Evolutionary conservation across 2,888 invertebrate species (phyloP).

Genomic region (Synanthedon vespiformis): DNA sequence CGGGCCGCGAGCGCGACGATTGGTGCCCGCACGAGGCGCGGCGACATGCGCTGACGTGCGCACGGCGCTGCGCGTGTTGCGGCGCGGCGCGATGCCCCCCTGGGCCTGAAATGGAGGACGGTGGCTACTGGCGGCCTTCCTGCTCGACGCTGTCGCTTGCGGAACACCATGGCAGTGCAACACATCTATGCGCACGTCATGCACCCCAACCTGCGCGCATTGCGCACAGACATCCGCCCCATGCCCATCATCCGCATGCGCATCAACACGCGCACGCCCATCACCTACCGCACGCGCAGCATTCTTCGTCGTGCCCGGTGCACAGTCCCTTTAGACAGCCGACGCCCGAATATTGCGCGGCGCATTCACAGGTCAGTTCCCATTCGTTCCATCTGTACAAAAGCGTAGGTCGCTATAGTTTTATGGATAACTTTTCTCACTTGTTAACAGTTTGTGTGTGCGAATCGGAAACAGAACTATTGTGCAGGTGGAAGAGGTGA

Average conservation of each 20-base stretch:
- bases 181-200: slow-evolving; percentile 59
- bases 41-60: slow-evolving; percentile 67
- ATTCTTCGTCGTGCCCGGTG: slow-evolving; percentile 75
- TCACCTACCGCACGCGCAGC: slow-evolving; percentile 59
- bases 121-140: slow-evolving; percentile 64
- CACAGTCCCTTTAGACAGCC: slow-evolving; percentile 80
- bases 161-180: slow-evolving; percentile 61
- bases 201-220: slow-evolving; percentile 48
- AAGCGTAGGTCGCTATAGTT: not conserved
- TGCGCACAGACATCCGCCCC: slow-evolving; percentile 52
- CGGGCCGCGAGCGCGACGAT: slow-evolving; percentile 67
- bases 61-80: slow-evolving; percentile 66
- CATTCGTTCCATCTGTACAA: not conserved
- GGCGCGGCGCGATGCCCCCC: slow-evolving; percentile 66
- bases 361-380: slow-evolving; percentile 54
- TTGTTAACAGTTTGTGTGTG: not conserved
- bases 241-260: slow-evolving; percentile 34
- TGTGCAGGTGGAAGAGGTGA: slow-evolving; percentile 6
- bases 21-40: slow-evolving; percentile 69
- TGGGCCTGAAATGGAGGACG: slow-evolving; percentile 64
- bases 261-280: slow-evolving; percentile 51
- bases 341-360: slow-evolving; percentile 61
- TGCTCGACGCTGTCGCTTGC: slow-evolving; percentile 65
- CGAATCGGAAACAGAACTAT: not conserved
- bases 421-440: not conserved